Percentiles rank a stretch among this genome's conserved stretches.
phyloP scores from a whole-genome alignment of 2,797 vertebrate species.

The Onychomys torridus region DNA sequence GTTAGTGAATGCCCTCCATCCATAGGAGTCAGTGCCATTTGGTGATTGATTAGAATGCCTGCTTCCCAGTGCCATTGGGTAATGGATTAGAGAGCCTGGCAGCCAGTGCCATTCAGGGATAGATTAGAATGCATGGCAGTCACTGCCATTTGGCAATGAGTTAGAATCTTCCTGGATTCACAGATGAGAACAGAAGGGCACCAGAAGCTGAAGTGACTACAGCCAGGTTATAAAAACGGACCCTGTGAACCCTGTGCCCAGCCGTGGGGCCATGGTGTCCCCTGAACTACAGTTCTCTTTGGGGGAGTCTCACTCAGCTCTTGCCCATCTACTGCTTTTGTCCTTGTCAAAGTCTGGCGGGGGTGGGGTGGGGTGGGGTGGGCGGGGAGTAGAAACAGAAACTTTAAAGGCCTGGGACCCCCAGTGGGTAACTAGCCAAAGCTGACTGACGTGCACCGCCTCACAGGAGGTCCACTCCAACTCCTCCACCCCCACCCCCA shows the following conservation, averaged over 20 bases:
- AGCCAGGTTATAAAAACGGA: background rate
- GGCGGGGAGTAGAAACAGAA: background rate
- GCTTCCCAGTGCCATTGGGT: too few species aligned
- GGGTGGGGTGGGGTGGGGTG: too few species aligned
- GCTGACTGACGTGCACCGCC: background rate
- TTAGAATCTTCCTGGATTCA: background rate
- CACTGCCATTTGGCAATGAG: background rate
- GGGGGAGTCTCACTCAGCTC: background rate
- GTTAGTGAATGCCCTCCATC: background rate
- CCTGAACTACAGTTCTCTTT: background rate
- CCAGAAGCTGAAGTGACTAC: background rate
- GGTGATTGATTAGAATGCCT: too few species aligned
- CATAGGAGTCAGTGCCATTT: background rate
- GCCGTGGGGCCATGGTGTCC: accelerated
- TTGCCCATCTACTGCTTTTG: background rate
- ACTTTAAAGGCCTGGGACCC: background rate
- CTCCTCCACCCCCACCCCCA: background rate
- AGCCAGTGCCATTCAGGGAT: background rate
- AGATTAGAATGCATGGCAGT: background rate
- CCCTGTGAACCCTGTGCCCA: background rate
- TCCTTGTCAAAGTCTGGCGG: background rate
- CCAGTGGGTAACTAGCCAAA: background rate
- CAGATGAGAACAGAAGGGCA: background rate
- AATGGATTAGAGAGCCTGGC: background rate
- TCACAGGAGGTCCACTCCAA: conserved; percentile 35